A percentile compares a stretch with the other conserved stretches of the same genome.
phyloP scores from a whole-genome alignment of 1,140 invertebrate species.

The Amphibalanus amphitrite region DNA sequence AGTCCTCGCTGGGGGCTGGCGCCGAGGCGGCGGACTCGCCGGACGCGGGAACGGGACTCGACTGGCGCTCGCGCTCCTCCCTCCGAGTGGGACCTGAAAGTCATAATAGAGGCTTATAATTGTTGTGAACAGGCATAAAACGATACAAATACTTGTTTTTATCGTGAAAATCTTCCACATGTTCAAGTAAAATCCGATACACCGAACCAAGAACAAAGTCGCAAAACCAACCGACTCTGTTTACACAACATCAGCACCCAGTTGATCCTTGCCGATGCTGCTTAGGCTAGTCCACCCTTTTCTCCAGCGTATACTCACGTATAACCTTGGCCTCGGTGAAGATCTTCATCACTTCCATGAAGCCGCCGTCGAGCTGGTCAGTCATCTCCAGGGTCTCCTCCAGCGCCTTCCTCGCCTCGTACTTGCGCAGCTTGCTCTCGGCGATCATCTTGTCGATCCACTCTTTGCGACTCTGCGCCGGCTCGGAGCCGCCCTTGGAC shows the following conservation, averaged over 20 bases:
- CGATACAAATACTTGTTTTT: too few relatives aligned
- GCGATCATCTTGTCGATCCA: conserved; percentile 74
- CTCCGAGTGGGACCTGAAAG: conserved; percentile 6
- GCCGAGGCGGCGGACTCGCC: conserved; percentile 3
- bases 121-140: too few relatives aligned
- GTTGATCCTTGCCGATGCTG: too few relatives aligned
- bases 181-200: too few relatives aligned
- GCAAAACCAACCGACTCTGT: too few relatives aligned
- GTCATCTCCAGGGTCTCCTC: conserved; percentile 69
- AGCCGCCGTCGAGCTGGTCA: conserved; percentile 69
- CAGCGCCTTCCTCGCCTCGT: conserved; percentile 64
- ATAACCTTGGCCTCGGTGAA: neutral
- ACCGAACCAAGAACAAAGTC: too few relatives aligned
- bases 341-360: conserved; percentile 44
- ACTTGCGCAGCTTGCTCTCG: conserved; percentile 73
- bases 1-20: conserved; percentile 23
- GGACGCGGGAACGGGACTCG: neutral
- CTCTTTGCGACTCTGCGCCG: conserved; percentile 56
- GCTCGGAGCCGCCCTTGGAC: conserved; percentile 35
- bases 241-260: too few relatives aligned
- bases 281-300: too few relatives aligned
- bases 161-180: too few relatives aligned
- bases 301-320: conserved; percentile 9
- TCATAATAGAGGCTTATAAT: too few relatives aligned
- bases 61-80: neutral